A percentile compares a stretch with the other conserved stretches of the same genome.
Evolutionary conservation across 1,140 invertebrate species (phyloP).

Genomic region (Tetragonula clypearis): DNA sequence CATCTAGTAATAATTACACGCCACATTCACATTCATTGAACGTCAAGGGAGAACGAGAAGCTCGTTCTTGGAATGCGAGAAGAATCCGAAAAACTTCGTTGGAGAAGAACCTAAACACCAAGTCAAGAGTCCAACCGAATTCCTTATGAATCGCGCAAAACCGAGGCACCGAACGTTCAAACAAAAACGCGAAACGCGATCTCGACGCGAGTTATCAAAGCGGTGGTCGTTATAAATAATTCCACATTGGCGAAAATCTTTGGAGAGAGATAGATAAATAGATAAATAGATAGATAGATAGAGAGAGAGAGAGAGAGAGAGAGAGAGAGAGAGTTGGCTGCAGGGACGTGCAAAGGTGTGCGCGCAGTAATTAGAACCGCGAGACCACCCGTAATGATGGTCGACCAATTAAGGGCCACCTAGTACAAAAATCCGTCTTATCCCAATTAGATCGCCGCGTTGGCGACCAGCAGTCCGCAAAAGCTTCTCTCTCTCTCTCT

Average conservation of each 20-base stretch:
- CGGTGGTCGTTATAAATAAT: constrained; percentile 28
- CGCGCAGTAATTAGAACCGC: constrained; percentile 45
- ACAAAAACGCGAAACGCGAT: neutral
- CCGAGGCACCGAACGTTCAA: neutral
- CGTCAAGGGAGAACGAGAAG: no score
- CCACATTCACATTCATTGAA: no score
- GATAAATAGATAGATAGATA: no score
- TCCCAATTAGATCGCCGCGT: constrained; percentile 65
- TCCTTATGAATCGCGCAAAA: neutral
- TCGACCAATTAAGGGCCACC: constrained; percentile 66
- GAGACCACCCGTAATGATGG: constrained; percentile 61
- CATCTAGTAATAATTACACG: no score
- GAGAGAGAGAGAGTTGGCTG: neutral
- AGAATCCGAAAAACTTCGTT: no score
- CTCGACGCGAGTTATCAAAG: neutral
- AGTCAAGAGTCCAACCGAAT: neutral
- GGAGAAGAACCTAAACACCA: neutral
- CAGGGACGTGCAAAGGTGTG: constrained; percentile 20
- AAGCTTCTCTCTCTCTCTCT: neutral
- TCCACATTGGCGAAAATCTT: neutral
- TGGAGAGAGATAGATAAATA: neutral
- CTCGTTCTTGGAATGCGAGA: no score
- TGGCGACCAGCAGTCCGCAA: constrained; percentile 32
- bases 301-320: no score
- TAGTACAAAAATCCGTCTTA: constrained; percentile 61